These are phyloP conservation scores for Dolichoris vasculosae DNA, from an alignment of 1,140 invertebrate species.

Conservation along the genomic window DNA sequence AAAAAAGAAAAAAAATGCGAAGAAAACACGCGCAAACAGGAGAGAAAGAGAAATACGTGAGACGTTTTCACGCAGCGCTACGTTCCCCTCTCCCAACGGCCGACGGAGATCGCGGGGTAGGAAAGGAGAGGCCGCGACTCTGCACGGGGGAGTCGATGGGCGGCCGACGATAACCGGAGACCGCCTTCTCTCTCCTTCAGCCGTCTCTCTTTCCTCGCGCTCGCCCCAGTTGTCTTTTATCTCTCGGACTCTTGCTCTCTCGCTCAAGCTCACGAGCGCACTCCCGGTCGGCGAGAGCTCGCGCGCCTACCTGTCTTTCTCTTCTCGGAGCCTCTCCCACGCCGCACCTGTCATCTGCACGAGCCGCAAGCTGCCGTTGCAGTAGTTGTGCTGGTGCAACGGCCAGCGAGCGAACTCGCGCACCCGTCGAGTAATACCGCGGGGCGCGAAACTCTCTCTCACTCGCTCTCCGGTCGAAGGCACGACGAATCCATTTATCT, in stretches of 20 bases:
- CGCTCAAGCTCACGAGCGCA: slow-evolving; percentile 49
- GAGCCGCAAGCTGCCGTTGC: slow-evolving; percentile 48
- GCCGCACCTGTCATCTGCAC: slow-evolving; percentile 68
- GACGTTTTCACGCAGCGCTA: slow-evolving; percentile 15
- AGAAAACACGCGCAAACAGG: neutral
- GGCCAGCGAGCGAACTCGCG: neutral
- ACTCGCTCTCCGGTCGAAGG: slow-evolving; percentile 60
- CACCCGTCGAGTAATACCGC: slow-evolving; percentile 44
- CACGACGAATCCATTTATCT: slow-evolving; percentile 70
- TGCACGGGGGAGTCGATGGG: slow-evolving; percentile 64
- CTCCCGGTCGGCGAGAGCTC: slow-evolving; percentile 20
- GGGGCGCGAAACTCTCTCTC: slow-evolving; percentile 61
- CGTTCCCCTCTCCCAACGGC: neutral
- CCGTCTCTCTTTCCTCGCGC: slow-evolving; percentile 57
- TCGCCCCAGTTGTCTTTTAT: slow-evolving; percentile 53
- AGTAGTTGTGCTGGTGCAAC: slow-evolving; percentile 47
- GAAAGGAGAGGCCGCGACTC: slow-evolving; percentile 24
- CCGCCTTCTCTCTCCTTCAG: slow-evolving; percentile 69
- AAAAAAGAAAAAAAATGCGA: slow-evolving; percentile 42
- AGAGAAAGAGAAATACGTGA: slow-evolving; percentile 32
- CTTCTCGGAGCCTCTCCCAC: slow-evolving; percentile 43
- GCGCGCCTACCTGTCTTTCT: slow-evolving; percentile 55
- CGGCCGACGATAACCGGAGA: slow-evolving; percentile 70
- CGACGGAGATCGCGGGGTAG: neutral
- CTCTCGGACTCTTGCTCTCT: slow-evolving; percentile 54